Evolutionary conservation across 2,113 vertebrate genomes (phyloP), one percentile per base, ranked within the genome.

Genomic region (Paracanthobrama guichenoti): DNA sequence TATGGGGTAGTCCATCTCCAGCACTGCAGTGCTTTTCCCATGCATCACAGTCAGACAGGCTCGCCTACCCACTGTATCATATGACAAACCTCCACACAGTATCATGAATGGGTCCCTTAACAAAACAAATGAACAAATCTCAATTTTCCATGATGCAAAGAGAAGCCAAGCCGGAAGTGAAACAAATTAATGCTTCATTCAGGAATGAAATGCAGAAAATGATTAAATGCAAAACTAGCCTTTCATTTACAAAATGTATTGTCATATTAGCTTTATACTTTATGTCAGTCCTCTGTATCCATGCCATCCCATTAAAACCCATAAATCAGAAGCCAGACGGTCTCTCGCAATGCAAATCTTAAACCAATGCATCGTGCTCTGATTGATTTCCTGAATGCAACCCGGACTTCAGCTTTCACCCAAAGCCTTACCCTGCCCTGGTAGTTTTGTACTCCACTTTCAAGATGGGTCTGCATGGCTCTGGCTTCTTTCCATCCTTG

Each of bases 361-460:
- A 79, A 66, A 31, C 12, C 35, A 28, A 80, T 35, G 60, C 59
- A 66, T 80, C 60, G 31, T 80, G 78, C 44, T 75, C 26, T 28
- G 48, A 53, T 75, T 75, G 24, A 26, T 75, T n/a, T 53, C 13
- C 69, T 72, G 6, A 46, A 72, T 46, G 22, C 69, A 46, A 72
- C 35, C 22, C 22, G 22, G 35, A 44, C 7, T 67, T 67, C 64
- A 67, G 28, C 28, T 35, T 67, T 16, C 28, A 35, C 16, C 14
- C 22, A 6, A 16, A 64, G 16, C 85, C 97, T 96, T 93, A 99
- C 98, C 98, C 97, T 90, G 95, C 92, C 93, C 95, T 95, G 60
- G 97, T 96, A 73, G 98, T 99, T 95, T 98, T 99, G 93, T 98
- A 99, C 90, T 99, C 98, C 95, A 99, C 98, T 92, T 99, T 99